Evolutionary conservation across 2,113 vertebrate species (phyloP).

Genomic region (Spermophilus dauricus): DNA sequence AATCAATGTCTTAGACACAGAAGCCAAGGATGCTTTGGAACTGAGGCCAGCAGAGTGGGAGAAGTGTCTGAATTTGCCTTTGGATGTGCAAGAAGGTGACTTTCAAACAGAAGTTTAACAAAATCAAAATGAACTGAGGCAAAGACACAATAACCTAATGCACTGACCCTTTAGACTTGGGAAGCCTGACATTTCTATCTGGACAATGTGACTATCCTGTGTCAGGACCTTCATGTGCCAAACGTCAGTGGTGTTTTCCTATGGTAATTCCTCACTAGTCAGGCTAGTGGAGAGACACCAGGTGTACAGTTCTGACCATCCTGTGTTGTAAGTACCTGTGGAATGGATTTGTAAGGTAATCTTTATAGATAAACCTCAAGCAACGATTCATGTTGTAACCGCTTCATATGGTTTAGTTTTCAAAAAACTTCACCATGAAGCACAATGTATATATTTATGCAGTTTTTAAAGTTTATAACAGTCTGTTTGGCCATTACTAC

Average conservation of each 20-base stretch:
- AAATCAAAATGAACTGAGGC: constrained; percentile 79
- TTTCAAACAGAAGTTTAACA: constrained; percentile 99
- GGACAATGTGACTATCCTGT: constrained; percentile 91
- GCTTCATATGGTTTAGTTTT: constrained; percentile 99
- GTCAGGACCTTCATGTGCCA: constrained; percentile 96
- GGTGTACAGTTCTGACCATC: constrained; percentile 99
- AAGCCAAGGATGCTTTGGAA: constrained; percentile 98
- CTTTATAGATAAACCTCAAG: constrained; percentile 98
- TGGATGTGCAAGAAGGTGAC: constrained; percentile 99
- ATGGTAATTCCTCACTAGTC: constrained; percentile 96
- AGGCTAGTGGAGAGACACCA: constrained; percentile 96
- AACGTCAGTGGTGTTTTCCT: constrained; percentile 93
- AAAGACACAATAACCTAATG: constrained; percentile 87
- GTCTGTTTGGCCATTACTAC: constrained; percentile 99
- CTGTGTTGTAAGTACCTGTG: constrained; percentile 99
- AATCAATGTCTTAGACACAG: constrained; percentile 98
- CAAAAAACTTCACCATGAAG: constrained; percentile 98
- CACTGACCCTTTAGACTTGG: constrained; percentile 96
- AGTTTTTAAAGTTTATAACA: constrained; percentile 99
- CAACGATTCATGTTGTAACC: constrained; percentile 98
- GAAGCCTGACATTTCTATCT: constrained; percentile 95
- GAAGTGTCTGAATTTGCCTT: constrained; percentile 99
- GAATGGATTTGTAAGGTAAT: constrained; percentile 98
- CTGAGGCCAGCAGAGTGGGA: constrained; percentile 99
- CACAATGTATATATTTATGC: constrained; percentile 99